These are phyloP conservation scores for Tridacna gigas DNA, from an alignment of 2,888 invertebrate species.

Conservation along the genomic window DNA sequence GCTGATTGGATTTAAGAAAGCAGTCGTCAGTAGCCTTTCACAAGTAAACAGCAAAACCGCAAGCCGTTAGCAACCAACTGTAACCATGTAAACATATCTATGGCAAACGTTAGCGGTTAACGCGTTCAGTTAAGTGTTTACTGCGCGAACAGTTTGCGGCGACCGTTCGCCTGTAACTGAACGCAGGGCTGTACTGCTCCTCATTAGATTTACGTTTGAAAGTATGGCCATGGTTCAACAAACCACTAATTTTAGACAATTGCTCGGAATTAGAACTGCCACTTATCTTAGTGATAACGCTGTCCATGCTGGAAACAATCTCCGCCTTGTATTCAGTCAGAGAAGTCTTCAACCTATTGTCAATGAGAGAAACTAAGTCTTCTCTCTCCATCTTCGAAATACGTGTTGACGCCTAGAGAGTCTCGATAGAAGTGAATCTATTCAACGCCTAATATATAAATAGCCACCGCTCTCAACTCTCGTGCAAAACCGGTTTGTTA, in stretches of 20 bases:
- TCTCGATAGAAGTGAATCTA: not conserved
- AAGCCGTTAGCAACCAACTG: no score
- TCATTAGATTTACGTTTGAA: slow-evolving; percentile 38
- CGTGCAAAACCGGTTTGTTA: not conserved
- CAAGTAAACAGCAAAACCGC: no score
- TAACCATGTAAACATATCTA: no score
- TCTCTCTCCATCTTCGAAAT: not conserved
- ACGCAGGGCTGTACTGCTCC: no score
- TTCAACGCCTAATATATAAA: not conserved
- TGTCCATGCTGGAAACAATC: slow-evolving; percentile 24
- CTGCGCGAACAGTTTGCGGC: no score
- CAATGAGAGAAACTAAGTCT: not conserved
- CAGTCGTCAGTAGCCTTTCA: no score
- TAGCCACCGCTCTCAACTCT: not conserved
- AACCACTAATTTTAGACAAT: no score
- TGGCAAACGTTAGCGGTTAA: no score
- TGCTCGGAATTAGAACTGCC: slow-evolving; percentile 10
- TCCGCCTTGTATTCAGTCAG: slow-evolving; percentile 1
- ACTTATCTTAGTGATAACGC: slow-evolving; percentile 34
- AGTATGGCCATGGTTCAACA: not conserved
- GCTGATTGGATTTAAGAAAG: no score
- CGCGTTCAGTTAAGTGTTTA: no score
- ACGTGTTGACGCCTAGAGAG: not conserved
- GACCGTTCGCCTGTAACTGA: no score
- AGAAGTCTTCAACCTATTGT: slow-evolving; percentile 14